A percentile compares a stretch with the other conserved stretches of the same genome.
These are phyloP conservation scores for Tetanocera ferruginea DNA, from an alignment of 2,888 invertebrate genomes.

Conservation along the genomic window DNA sequence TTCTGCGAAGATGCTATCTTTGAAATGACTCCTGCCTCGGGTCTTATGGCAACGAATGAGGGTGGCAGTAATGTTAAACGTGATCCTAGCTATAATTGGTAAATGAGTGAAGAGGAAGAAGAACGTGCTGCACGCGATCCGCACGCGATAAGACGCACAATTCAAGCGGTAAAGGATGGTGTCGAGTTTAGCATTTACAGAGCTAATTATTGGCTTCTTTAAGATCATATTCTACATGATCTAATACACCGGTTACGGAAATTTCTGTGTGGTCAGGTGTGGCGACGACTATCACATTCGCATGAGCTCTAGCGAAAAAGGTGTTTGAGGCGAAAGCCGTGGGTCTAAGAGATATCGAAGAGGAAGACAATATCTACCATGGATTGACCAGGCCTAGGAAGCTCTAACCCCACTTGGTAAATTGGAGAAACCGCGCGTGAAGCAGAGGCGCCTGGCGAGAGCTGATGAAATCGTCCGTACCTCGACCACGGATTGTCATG, in stretches of 20 bases:
- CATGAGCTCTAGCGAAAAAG: too few species aligned
- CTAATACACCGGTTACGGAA: slow-evolving; percentile 87
- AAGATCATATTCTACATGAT: slow-evolving; percentile 90
- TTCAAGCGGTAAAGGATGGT: slow-evolving; percentile 86
- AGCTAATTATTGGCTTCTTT: slow-evolving; percentile 88
- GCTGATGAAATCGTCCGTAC: too few species aligned
- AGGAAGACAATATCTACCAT: too few species aligned
- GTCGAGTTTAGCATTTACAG: slow-evolving; percentile 84
- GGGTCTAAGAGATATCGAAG: too few species aligned
- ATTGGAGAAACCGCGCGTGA: too few species aligned
- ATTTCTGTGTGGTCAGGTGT: slow-evolving; percentile 81
- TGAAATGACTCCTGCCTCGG: slow-evolving; percentile 99
- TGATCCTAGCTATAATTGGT: slow-evolving; percentile 84
- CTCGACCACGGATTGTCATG: too few species aligned
- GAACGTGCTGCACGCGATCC: slow-evolving; percentile 85
- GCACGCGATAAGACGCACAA: slow-evolving; percentile 84
- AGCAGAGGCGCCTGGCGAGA: too few species aligned
- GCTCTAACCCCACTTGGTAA: too few species aligned
- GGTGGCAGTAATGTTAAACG: slow-evolving; percentile 82
- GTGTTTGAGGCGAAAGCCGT: too few species aligned
- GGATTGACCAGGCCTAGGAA: too few species aligned
- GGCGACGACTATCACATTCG: too few species aligned
- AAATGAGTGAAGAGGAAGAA: slow-evolving; percentile 90
- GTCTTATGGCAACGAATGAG: slow-evolving; percentile 93
- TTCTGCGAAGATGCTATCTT: slow-evolving; percentile 99